These are phyloP conservation scores for Aphelocoma californica DNA, from an alignment of 2,797 vertebrate species.

Conservation along the genomic window DNA sequence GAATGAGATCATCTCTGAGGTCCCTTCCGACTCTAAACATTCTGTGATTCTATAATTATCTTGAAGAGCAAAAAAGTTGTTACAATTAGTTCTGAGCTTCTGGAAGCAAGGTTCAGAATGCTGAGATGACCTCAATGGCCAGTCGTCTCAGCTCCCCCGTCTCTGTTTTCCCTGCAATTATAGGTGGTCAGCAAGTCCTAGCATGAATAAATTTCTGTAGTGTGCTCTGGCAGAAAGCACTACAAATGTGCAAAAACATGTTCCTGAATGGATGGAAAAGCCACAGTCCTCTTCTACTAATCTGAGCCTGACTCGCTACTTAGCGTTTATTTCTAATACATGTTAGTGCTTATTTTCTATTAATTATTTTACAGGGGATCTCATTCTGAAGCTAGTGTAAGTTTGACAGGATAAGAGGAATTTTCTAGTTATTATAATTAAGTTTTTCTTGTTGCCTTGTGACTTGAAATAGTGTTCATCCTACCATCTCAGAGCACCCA, in stretches of 20 bases:
- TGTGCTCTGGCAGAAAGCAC: neutral
- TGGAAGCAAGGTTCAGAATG: neutral
- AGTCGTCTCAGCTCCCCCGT: neutral
- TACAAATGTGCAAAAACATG: neutral
- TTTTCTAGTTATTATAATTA: neutral
- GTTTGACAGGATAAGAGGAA: neutral
- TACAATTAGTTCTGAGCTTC: neutral
- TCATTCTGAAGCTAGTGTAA: neutral
- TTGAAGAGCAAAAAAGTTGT: neutral
- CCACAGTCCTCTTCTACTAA: neutral
- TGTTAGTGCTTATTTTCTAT: neutral
- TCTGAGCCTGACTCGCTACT: neutral
- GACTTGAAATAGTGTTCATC: neutral
- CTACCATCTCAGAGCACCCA: neutral
- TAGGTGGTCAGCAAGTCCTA: neutral
- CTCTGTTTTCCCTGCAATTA: neutral
- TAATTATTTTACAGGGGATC: neutral
- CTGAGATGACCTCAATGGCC: neutral
- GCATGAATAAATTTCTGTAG: neutral
- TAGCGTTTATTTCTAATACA: neutral
- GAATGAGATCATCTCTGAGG: neutral
- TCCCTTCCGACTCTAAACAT: neutral
- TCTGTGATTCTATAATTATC: neutral
- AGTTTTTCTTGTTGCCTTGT: neutral
- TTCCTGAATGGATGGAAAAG: neutral